Evolutionary conservation across 2,888 invertebrate species (phyloP), one percentile per base, ranked within the genome.

Genomic region (Eumerus sabulonum): DNA sequence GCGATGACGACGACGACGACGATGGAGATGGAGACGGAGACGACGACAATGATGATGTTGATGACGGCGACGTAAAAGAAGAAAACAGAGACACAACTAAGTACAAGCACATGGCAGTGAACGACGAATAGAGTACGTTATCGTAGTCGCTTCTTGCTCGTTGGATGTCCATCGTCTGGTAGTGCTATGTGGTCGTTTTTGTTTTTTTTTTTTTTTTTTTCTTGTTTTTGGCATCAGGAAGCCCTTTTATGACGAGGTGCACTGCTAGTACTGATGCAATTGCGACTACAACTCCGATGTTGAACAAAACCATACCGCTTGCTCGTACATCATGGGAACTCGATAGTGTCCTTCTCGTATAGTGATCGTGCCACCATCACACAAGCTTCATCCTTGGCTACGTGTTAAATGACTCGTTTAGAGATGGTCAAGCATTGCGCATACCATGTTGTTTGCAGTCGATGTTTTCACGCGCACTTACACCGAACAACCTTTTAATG

Each of bases 381-480:
- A 56, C 48, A 13, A 72, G 54, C 40, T 47, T 14, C 50, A 51
- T 56, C 54, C 44, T 5, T 50, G 53, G 27, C 16, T 60, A 40
- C 66, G 74, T 74, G 81, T 74, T 74, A 81, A 74, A 74, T 81
- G 70, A 74, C 74, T 74, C 81, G 79, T 81, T 81, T 74, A 76
- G 66, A 76, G 66, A 81, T 81, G 81, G 84, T 63, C 38, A 60
- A 63, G 53, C 67, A 82, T 76, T 83, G 83, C 72, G 72, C 72
- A 27, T 27, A 67, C 68, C 68, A 54, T 81, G 81, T 81, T 81
- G 81, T 81, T 62, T 47, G 56, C 68, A 66, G 81, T 71, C 74
- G 74, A 71, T 81, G 81, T 81, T 81, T 81, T 81, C 74, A 81
- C 81, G 74, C 81, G 81, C 74, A 79, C 73, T 79, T 79, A 79